phyloP scores from a whole-genome alignment of 1,140 invertebrate genomes.

The Plectus sambesii region DNA sequence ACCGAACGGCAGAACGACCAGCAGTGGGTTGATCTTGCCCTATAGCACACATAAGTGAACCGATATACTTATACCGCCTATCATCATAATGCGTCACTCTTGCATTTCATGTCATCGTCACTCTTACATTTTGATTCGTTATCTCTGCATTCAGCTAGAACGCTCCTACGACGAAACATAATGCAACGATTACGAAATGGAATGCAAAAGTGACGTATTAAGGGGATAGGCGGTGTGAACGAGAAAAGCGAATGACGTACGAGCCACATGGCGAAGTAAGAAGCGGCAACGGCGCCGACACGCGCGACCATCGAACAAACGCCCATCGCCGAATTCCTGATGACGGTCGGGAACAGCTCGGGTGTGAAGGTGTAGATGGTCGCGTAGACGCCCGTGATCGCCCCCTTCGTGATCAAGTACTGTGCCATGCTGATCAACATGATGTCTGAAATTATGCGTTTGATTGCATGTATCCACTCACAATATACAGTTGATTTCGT shows the following conservation, averaged over 20 bases:
- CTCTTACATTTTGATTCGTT: too few species aligned
- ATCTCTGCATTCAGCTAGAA: too few species aligned
- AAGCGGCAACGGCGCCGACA: conserved; percentile 50
- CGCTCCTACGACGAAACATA: too few species aligned
- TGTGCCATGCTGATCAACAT: conserved; percentile 34
- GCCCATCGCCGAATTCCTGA: conserved; percentile 50
- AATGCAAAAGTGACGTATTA: too few species aligned
- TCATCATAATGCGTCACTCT: too few species aligned
- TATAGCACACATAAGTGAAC: too few species aligned
- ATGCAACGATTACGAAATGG: too few species aligned
- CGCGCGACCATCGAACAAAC: conserved; percentile 51
- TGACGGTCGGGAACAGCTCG: conserved; percentile 50
- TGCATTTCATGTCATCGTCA: too few species aligned
- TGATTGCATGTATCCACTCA: too few species aligned
- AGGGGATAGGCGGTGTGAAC: too few species aligned
- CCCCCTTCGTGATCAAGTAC: conserved; percentile 39
- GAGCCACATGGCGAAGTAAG: conserved; percentile 46
- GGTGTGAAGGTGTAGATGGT: conserved; percentile 46
- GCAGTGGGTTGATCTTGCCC: conserved; percentile 28
- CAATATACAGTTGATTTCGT: too few species aligned
- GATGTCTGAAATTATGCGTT: conserved; percentile 31
- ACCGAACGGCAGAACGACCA: conserved; percentile 39
- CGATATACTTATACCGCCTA: too few species aligned
- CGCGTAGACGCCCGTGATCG: conserved; percentile 41
- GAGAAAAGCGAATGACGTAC: conserved; percentile 26